Evolutionary conservation across 2,113 vertebrate species (phyloP).

Genomic region (Camelus dromedarius): DNA sequence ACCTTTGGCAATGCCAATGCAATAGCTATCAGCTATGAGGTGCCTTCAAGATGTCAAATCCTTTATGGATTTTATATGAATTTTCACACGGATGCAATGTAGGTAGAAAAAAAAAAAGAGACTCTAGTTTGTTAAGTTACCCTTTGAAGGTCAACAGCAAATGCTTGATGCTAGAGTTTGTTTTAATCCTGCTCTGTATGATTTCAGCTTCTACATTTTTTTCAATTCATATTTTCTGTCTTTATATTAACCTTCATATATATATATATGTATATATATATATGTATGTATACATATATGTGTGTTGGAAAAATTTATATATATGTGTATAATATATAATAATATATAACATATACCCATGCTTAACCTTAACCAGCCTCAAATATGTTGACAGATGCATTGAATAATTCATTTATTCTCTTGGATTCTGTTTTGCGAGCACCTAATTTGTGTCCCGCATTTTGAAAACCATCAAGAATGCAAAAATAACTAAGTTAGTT

Average conservation of each 20-base stretch:
- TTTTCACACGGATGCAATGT: background rate
- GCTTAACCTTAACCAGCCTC: background rate
- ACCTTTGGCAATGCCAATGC: background rate
- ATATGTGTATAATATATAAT: background rate
- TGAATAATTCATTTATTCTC: background rate
- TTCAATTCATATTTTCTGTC: background rate
- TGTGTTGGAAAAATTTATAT: background rate
- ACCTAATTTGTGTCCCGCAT: background rate
- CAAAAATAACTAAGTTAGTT: background rate
- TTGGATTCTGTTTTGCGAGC: background rate
- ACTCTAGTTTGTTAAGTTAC: background rate
- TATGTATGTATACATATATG: background rate
- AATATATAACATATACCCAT: background rate
- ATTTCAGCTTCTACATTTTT: background rate
- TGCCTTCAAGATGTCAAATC: background rate
- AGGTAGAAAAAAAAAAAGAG: background rate
- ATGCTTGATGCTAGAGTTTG: background rate
- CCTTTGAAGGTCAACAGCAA: conserved; percentile 16
- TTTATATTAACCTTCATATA: background rate
- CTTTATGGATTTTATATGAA: background rate
- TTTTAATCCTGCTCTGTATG: background rate
- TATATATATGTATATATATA: background rate
- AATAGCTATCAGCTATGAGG: background rate
- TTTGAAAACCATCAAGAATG: background rate
- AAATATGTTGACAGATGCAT: background rate